A percentile compares a stretch with the other conserved stretches of the same genome.
These are phyloP conservation scores for Tetramorium alpestre DNA, from an alignment of 1,140 invertebrate species.

Conservation along the genomic window DNA sequence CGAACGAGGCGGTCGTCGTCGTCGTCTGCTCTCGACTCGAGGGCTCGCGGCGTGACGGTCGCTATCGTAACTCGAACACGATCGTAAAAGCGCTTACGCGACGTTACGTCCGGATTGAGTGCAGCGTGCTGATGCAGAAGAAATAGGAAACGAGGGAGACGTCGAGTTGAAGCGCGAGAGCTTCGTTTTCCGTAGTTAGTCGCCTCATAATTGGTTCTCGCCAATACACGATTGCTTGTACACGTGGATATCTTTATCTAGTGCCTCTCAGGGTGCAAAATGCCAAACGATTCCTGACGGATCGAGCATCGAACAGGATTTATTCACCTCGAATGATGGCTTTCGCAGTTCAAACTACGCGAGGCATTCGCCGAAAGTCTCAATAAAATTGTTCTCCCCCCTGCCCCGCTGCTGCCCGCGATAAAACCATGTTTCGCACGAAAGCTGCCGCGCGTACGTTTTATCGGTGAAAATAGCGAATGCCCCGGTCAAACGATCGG, in stretches of 20 bases:
- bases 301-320: background rate
- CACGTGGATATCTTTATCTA: constrained; percentile 24
- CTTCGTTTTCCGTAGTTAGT: constrained; percentile 6
- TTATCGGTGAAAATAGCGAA: constrained; percentile 53
- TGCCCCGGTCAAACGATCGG: constrained; percentile 55
- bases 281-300: background rate
- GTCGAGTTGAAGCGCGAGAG: constrained; percentile 57
- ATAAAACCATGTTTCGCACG: constrained; percentile 37
- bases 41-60: constrained; percentile 56
- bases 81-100: constrained; percentile 78
- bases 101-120: constrained; percentile 74
- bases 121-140: constrained; percentile 69
- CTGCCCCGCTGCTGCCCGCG: background rate
- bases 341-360: background rate
- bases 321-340: constrained; percentile 13
- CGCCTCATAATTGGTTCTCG: constrained; percentile 19
- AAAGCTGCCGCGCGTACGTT: constrained; percentile 47
- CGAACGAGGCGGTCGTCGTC: constrained; percentile 68
- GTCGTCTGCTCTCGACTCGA: constrained; percentile 40
- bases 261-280: background rate
- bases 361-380: background rate
- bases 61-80: constrained; percentile 73
- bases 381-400: constrained; percentile 18
- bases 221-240: background rate
- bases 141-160: constrained; percentile 56